Base-by-base conservation (phyloP, 2,113 vertebrate genomes). In the Microcebus murinus region DNA sequence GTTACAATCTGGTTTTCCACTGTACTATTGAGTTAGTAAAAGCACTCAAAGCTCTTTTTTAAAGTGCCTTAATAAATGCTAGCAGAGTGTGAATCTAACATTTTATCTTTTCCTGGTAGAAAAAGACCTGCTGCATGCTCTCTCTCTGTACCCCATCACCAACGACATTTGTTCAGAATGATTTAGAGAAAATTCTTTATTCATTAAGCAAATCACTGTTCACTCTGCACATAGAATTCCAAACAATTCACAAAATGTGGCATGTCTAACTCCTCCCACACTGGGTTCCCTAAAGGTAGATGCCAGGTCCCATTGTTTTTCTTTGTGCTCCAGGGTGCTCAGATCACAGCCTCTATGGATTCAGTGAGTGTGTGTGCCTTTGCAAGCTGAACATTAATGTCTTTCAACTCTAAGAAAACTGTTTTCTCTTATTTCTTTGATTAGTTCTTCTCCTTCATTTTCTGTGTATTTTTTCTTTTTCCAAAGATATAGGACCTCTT, bases 81-180 rank as follows among this genome's bases (percentile, higher is more conserved):
- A 55, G 45, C 42, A 73, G 61, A 83, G 82, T 86, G 17, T 86
- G 67, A 95, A 86, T 91, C 68, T 93, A 93, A 93, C n/a, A 81
- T 93, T 84, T 84, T 95, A 9, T 82, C 45, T 95, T 73, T 96
- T 95, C 25, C 48, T 93, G 27, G 15, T 48, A 71, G 85, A 80
- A 42, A 82, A 94, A 85, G 50, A 81, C n/a, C 21, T 91, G 71
- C 34, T 42, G 3, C 15, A 20, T 25, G 14, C 31, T 74, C 23
- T 63, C 6, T 74, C 23, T 94, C 25, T 50, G 31, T 34, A 21
- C 29, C 27, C 31, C 34, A 68, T 20, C 14, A 59, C 10, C 42
- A 65, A 11, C n/a, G 63, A 31, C 70, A 65, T 91, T 70, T 59
- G 36, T 23, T 84, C 50, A 76, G 42, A 87, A 90, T 45, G 65